Percentiles rank a stretch among this genome's conserved stretches.
Conservation (phyloP, 2,797 vertebrate genomes). For the Notoglanidium macrostoma region DNA sequence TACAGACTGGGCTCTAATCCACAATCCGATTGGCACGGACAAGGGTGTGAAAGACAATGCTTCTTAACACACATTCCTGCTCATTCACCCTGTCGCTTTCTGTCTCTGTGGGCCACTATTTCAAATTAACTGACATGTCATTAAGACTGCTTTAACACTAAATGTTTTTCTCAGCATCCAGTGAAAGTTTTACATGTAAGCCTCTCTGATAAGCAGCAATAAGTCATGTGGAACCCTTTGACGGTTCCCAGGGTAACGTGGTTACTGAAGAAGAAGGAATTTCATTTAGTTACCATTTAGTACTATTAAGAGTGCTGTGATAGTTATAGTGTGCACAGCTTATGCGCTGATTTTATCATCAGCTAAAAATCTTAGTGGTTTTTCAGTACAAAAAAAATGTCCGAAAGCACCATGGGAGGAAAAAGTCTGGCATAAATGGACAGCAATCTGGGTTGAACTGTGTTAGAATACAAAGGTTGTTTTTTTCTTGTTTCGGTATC, state of each 20-base stretch:
- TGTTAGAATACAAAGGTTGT: not conserved
- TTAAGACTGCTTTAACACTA: not conserved
- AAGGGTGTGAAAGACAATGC: constrained; percentile 51
- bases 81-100: constrained; percentile 1
- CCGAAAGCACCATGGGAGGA: not conserved
- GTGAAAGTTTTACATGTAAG: not conserved
- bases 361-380: not conserved
- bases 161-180: not conserved
- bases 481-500: not conserved
- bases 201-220: not conserved
- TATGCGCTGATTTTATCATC: not conserved
- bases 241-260: not conserved
- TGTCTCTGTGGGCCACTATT: constrained; percentile 7
- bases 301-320: not conserved
- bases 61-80: constrained; percentile 10
- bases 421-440: not conserved
- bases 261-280: not conserved
- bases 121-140: not conserved
- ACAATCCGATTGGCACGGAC: constrained; percentile 58
- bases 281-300: not conserved
- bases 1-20: constrained; percentile 55
- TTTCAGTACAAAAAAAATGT: not conserved
- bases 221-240: not conserved
- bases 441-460: not conserved
- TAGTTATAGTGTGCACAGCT: not conserved